phyloP scores from a whole-genome alignment of 2,888 invertebrate species.

The Ligdia adustata region DNA sequence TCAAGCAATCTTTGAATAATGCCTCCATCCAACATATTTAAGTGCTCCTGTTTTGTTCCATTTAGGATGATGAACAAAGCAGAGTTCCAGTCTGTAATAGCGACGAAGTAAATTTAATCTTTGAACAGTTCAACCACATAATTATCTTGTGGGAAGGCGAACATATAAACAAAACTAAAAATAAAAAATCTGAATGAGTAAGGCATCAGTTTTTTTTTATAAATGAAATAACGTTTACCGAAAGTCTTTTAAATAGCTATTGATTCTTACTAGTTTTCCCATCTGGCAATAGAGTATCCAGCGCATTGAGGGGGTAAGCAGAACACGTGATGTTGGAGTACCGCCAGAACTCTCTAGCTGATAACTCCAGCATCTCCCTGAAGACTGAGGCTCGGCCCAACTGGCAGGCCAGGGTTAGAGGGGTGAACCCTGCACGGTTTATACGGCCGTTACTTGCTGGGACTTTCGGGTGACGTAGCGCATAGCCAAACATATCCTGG shows the following conservation, averaged over 20 bases:
- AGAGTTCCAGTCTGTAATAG: slow-evolving; percentile 96
- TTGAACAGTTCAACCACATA: too few species aligned
- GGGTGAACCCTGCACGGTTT: slow-evolving; percentile 96
- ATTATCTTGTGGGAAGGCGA: too few species aligned
- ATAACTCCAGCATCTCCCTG: slow-evolving; percentile 98
- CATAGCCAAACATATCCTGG: slow-evolving; percentile 99
- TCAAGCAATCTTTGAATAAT: slow-evolving; percentile 98
- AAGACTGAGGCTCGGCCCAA: slow-evolving; percentile 98
- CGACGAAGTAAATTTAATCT: neutral
- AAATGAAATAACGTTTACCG: too few species aligned
- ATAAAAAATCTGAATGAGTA: too few species aligned
- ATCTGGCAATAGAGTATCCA: slow-evolving; percentile 97
- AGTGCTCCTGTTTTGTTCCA: slow-evolving; percentile 98
- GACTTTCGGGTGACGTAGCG: slow-evolving; percentile 95
- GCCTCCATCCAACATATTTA: slow-evolving; percentile 99
- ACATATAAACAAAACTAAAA: too few species aligned
- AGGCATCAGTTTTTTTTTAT: too few species aligned
- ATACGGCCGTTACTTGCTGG: slow-evolving; percentile 96
- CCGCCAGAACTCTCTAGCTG: slow-evolving; percentile 98
- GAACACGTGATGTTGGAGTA: slow-evolving; percentile 99
- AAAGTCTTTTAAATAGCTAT: too few species aligned
- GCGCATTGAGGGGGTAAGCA: slow-evolving; percentile 97
- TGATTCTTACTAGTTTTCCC: slow-evolving; percentile 97
- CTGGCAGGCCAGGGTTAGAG: slow-evolving; percentile 97
- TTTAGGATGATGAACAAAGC: slow-evolving; percentile 98